Percentiles rank a stretch among this genome's conserved stretches.
phyloP scores from a whole-genome alignment of 92 coral and sea anemone species.

The Epizoanthus scotinus region DNA sequence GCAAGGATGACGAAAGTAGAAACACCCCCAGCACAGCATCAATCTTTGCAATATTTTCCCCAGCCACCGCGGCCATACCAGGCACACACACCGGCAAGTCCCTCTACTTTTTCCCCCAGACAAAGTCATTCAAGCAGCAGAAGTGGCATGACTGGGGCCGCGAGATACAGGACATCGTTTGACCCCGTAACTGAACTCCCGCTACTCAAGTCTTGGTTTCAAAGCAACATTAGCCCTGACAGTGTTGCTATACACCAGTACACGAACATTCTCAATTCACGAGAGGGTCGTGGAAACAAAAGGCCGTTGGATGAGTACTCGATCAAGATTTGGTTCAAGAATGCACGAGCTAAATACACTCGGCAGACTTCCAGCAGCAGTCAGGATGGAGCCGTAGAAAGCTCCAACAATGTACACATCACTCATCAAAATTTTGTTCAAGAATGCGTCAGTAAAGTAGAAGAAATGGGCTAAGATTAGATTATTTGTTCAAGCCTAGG shows the following conservation, averaged over 20 bases:
- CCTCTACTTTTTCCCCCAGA: background rate
- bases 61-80: slow-evolving; percentile 5
- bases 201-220: slow-evolving; percentile 55
- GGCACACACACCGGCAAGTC: background rate
- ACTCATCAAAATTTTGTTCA: too few relatives aligned
- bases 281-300: slow-evolving; percentile 31
- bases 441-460: too few relatives aligned
- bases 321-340: slow-evolving; percentile 68
- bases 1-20: background rate
- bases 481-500: too few relatives aligned
- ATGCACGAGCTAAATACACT: slow-evolving; percentile 53
- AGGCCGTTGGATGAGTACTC: slow-evolving; percentile 55
- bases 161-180: slow-evolving; percentile 51
- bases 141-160: slow-evolving; percentile 8
- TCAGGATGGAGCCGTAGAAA: background rate
- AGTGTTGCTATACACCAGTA: slow-evolving; percentile 36
- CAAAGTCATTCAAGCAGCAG: background rate
- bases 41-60: background rate
- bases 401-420: background rate
- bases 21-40: background rate
- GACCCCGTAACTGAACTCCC: slow-evolving; percentile 56
- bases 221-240: slow-evolving; percentile 46
- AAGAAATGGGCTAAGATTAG: too few relatives aligned
- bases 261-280: slow-evolving; percentile 45
- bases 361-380: background rate